Evolutionary conservation across 2,888 invertebrate species (phyloP), one percentile per base, ranked within the genome.

Genomic region (Drosophila borborema): DNA sequence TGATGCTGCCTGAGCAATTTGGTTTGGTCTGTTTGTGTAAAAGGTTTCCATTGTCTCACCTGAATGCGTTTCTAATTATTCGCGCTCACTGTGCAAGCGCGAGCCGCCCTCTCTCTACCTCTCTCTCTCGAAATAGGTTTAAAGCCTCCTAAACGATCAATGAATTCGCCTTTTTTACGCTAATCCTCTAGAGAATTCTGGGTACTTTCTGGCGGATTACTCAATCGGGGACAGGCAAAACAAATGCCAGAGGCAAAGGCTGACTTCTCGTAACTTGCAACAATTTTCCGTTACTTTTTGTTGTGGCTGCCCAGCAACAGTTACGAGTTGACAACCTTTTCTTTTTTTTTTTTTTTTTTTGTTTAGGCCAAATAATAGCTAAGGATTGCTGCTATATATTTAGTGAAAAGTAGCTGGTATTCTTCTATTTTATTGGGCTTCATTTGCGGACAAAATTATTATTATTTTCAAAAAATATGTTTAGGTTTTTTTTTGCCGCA

Each of bases 31-130:
- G 59, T 7, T 60, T 79, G 81, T 68, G 64, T 73, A 59, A 65
- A 51, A 59, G 55, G 64, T 63, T 41, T 5, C 62, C 68, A 70
- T 86, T 89, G 74, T 86, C 61, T 58, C 81, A 81, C 59, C 75
- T 79, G 90, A 78, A 87, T 82, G 62, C 78, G 55, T 77, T 81
- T 79, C 69, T 64, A 87, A 90, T 82, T 77, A 82, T 82, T 81
- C 61, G 64, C 64, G 62, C 77, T 66, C 65, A 74, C 61, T 40
- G 65, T 65, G 51, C 51, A 34, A 18, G 51, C 46, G 23, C 16
- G 16, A 31, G 46, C 31, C 31, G 10, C 48, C 28, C 28, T 48
- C 48, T 40, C 12, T 12, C 45, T 20, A 4, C 16, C 16, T 41
- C 48, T 48, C 48, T 48, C 46, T 40, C 8, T 9, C 48, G 31